These are phyloP conservation scores for Neoascia interrupta DNA, from an alignment of 2,888 invertebrate genomes.

Conservation along the genomic window DNA sequence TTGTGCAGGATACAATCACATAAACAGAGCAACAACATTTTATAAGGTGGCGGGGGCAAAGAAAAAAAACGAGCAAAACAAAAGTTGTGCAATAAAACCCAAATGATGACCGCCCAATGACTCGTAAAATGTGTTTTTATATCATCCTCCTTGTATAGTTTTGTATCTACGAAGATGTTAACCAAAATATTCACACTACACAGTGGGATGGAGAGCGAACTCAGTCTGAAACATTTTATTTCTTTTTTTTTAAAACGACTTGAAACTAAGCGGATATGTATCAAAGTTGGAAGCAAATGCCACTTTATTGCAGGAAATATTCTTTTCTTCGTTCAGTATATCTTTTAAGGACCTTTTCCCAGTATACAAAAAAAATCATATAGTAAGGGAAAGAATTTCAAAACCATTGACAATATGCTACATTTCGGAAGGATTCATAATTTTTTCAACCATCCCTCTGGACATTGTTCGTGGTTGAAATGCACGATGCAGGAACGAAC, in stretches of 20 bases:
- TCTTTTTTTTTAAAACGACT: conserved; percentile 20
- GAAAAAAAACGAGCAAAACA: conserved; percentile 19
- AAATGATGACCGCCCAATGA: conserved; percentile 68
- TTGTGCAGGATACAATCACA: conserved; percentile 54
- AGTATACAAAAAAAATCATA: no score
- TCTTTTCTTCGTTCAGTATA: no score
- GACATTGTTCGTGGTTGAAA: no score
- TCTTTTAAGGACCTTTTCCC: no score
- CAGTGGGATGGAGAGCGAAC: conserved; percentile 24
- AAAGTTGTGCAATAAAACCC: conserved; percentile 59
- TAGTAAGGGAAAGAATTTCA: no score
- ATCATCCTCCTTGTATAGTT: conserved; percentile 32
- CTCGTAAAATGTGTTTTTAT: conserved; percentile 67
- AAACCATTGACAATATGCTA: no score
- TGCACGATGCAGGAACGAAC: no score
- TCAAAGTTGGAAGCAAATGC: no score
- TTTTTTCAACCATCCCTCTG: no score
- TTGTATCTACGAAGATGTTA: conserved; percentile 49
- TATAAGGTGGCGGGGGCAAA: no score
- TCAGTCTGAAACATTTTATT: conserved; percentile 56
- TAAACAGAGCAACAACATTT: conserved; percentile 28
- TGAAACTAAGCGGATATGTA: background rate
- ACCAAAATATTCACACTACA: conserved; percentile 58
- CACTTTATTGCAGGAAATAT: no score
- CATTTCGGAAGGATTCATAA: no score